A percentile compares a stretch with the other conserved stretches of the same genome.
These are phyloP conservation scores for Coelopa frigida DNA, from an alignment of 1,140 invertebrate genomes.

Conservation along the genomic window DNA sequence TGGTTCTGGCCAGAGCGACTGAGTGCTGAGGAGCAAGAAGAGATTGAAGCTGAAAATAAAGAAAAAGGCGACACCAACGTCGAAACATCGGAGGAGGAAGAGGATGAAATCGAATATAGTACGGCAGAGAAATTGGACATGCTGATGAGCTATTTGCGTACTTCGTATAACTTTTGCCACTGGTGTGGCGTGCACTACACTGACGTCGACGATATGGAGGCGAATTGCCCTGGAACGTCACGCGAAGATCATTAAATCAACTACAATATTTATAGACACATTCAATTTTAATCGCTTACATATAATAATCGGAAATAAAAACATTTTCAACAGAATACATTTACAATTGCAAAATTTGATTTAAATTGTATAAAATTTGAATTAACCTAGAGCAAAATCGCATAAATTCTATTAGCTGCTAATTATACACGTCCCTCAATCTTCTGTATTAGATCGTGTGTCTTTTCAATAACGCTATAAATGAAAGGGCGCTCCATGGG, in stretches of 20 bases:
- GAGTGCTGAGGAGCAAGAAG: conserved; percentile 29
- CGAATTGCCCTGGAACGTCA: conserved; percentile 61
- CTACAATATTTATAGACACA: background rate
- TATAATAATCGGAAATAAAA: no score
- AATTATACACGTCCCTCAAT: conserved; percentile 50
- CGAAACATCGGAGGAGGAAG: conserved; percentile 27
- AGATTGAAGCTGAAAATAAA: conserved; percentile 31
- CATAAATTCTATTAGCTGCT: no score
- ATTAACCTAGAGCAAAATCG: conserved; percentile 1
- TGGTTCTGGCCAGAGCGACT: conserved; percentile 64
- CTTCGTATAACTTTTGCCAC: conserved; percentile 65
- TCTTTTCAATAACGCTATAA: conserved; percentile 58
- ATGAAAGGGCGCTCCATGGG: conserved; percentile 69
- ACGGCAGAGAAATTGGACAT: conserved; percentile 54
- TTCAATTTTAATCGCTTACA: conserved; percentile 1
- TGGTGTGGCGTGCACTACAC: conserved; percentile 68
- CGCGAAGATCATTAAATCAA: conserved; percentile 54
- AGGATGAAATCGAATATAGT: conserved; percentile 22
- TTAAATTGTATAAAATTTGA: background rate
- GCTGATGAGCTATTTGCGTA: conserved; percentile 60
- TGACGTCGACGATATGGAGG: conserved; percentile 53
- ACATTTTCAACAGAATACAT: no score
- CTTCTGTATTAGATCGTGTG: conserved; percentile 51
- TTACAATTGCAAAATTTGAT: background rate
- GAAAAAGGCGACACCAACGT: conserved; percentile 16